These are phyloP conservation scores for Drosophila willistoni DNA, from an alignment of 1,140 invertebrate genomes.

Conservation along the genomic window DNA sequence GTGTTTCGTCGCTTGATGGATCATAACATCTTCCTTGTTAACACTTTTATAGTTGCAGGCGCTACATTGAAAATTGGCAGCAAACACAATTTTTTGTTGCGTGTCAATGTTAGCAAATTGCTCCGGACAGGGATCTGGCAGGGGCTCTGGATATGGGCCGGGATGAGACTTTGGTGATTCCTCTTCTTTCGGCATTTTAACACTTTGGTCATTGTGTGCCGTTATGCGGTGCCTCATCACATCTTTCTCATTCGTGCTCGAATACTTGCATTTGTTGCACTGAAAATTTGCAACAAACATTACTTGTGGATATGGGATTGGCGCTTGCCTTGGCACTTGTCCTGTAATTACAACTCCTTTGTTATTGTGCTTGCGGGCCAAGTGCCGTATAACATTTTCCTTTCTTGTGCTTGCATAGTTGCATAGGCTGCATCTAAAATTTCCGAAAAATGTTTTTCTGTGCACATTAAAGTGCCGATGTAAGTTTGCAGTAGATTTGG, in stretches of 20 bases:
- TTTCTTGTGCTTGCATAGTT: background rate
- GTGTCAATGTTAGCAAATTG: background rate
- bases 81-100: background rate
- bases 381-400: slow-evolving; percentile 1
- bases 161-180: background rate
- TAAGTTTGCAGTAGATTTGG: background rate
- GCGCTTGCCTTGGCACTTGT: background rate
- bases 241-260: background rate
- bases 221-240: background rate
- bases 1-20: background rate
- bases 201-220: background rate
- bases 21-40: background rate
- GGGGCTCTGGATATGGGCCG: background rate
- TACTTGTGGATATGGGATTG: background rate
- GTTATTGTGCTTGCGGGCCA: background rate
- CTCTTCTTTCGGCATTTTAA: background rate
- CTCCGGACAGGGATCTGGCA: background rate
- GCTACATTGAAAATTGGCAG: background rate
- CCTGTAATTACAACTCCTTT: background rate
- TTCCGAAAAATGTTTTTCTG: background rate
- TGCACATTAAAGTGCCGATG: background rate
- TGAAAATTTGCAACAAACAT: slow-evolving; percentile 2
- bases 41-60: background rate
- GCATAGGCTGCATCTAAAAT: background rate
- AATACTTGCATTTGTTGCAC: background rate